These are phyloP conservation scores for Girardia tigrina DNA, from an alignment of 2,888 invertebrate genomes.

Conservation along the genomic window DNA sequence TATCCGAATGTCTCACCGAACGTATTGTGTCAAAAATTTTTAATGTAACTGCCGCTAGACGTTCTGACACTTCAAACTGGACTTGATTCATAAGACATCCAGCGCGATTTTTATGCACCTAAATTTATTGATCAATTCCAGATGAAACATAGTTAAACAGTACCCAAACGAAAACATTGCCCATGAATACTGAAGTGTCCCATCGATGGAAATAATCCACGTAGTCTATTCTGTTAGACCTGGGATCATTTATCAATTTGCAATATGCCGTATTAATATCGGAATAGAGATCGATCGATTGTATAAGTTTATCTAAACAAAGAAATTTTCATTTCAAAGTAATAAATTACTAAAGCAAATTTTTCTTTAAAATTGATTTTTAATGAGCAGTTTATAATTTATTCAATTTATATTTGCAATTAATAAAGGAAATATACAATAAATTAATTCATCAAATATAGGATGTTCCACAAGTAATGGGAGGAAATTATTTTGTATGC, in stretches of 20 bases:
- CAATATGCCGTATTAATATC: constrained; percentile 32
- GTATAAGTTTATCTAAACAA: background rate
- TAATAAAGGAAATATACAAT: no score
- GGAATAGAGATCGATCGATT: constrained; percentile 24
- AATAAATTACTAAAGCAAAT: no score
- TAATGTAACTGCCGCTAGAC: background rate
- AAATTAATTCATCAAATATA: no score
- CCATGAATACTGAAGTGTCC: constrained; percentile 25
- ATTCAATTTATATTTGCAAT: no score
- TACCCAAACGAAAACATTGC: constrained; percentile 31
- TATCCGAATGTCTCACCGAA: background rate
- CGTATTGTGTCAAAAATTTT: background rate
- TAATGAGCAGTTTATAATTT: no score
- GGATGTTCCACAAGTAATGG: no score
- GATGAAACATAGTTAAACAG: background rate
- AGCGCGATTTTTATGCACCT: constrained; percentile 27
- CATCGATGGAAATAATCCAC: constrained; percentile 25
- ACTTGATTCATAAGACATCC: constrained; percentile 28
- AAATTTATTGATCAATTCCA: background rate
- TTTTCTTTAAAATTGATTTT: no score
- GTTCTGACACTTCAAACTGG: constrained; percentile 29
- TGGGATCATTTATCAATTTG: constrained; percentile 12
- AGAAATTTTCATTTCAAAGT: no score
- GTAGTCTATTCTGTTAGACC: constrained; percentile 16
- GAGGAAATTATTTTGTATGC: no score